These are phyloP conservation scores for Cyprinodon variegatus DNA, from an alignment of 2,113 vertebrate species.

Conservation along the genomic window DNA sequence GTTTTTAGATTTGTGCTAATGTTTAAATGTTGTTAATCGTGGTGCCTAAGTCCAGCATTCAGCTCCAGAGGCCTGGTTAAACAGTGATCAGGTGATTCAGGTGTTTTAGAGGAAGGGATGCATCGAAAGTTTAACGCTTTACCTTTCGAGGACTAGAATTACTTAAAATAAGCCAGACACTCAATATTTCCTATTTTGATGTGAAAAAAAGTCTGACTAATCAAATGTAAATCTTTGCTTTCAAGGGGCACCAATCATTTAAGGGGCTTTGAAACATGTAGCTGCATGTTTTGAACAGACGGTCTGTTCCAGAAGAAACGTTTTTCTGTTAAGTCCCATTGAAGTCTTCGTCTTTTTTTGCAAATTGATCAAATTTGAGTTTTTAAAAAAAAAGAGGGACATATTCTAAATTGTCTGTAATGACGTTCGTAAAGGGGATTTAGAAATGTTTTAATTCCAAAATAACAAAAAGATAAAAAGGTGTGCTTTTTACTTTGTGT, in stretches of 20 bases:
- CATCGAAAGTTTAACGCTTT: neutral
- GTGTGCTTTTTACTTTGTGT: constrained; percentile 37
- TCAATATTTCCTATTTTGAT: constrained; percentile 38
- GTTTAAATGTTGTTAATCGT: neutral
- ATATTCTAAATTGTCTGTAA: neutral
- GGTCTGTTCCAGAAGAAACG: neutral
- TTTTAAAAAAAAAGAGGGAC: neutral
- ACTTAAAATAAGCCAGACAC: constrained; percentile 49
- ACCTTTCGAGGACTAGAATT: too few relatives aligned
- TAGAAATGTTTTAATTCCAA: neutral
- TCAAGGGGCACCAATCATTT: constrained; percentile 6
- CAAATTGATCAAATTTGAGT: too few relatives aligned
- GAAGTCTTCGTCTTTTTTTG: neutral
- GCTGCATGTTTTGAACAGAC: constrained; percentile 24
- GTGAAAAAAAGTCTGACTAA: constrained; percentile 10
- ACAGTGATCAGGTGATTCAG: too few relatives aligned
- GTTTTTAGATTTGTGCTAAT: constrained; percentile 20
- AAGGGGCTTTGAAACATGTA: neutral
- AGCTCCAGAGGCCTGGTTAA: too few relatives aligned
- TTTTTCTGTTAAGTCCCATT: constrained; percentile 9
- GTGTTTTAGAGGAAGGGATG: neutral
- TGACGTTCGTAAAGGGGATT: neutral
- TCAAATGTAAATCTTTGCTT: constrained; percentile 27
- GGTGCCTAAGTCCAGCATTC: neutral
- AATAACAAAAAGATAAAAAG: constrained; percentile 30